phyloP scores from a whole-genome alignment of 2,888 invertebrate species.

The Phlogophora meticulosa region DNA sequence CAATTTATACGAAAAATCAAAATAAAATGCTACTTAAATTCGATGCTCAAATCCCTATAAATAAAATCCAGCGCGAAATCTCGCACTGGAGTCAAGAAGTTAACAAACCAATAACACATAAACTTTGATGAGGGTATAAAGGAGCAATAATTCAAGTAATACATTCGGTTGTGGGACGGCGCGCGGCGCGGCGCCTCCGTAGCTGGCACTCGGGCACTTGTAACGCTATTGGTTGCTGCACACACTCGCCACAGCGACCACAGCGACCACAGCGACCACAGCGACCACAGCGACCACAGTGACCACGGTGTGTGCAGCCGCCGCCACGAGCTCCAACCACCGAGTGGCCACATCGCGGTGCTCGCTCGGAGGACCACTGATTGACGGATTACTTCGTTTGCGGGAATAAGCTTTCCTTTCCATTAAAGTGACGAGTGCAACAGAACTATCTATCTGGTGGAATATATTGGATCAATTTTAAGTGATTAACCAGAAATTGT shows the following conservation, averaged over 20 bases:
- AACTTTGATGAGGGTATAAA: slow-evolving; percentile 41
- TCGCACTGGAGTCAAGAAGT: slow-evolving; percentile 36
- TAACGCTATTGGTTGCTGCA: slow-evolving; percentile 25
- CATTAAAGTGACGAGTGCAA: neutral
- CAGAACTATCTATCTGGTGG: neutral
- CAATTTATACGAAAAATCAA: neutral
- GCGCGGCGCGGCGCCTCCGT: slow-evolving; percentile 64
- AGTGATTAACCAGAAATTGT: neutral
- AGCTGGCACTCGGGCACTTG: slow-evolving; percentile 62
- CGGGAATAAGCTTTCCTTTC: slow-evolving; percentile 3
- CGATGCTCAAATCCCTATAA: neutral
- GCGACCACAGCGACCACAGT: slow-evolving; percentile 7
- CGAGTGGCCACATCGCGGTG: slow-evolving; percentile 18
- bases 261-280: slow-evolving; percentile 5
- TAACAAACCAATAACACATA: slow-evolving; percentile 41
- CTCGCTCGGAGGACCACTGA: slow-evolving; percentile 10
- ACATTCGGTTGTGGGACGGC: slow-evolving; percentile 61
- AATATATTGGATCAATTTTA: neutral
- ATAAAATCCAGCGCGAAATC: slow-evolving; percentile 27
- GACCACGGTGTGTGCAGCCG: neutral
- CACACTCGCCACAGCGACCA: slow-evolving; percentile 25
- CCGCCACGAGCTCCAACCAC: slow-evolving; percentile 4
- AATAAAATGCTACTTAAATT: slow-evolving; percentile 1
- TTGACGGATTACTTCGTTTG: slow-evolving; percentile 25
- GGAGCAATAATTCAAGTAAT: slow-evolving; percentile 55